Percentiles rank a stretch among this genome's conserved stretches.
Conservation (phyloP, 2,888 invertebrate genomes). For the Elaeidobius kamerunicus region DNA sequence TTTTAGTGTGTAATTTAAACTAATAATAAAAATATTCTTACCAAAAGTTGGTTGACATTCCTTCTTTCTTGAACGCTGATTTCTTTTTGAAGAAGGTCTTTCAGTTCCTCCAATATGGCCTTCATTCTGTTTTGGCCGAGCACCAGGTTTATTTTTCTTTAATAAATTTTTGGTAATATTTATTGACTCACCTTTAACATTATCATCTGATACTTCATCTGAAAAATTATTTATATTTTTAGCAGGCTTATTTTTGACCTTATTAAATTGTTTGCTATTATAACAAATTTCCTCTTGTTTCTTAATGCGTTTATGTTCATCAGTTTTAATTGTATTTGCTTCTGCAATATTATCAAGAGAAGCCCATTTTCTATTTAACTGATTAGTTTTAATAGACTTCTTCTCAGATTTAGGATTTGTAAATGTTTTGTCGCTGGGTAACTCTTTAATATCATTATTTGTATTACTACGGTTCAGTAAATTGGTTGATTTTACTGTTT, state of each 20-base stretch:
- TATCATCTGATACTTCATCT: slow-evolving; percentile 40
- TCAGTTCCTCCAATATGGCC: slow-evolving; percentile 39
- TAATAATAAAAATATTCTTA: too few species aligned
- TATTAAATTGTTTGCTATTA: slow-evolving; percentile 51
- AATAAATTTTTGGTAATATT: slow-evolving; percentile 43
- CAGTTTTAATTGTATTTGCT: slow-evolving; percentile 48
- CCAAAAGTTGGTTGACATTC: slow-evolving; percentile 49
- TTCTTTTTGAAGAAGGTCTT: slow-evolving; percentile 51
- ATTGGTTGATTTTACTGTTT: slow-evolving; percentile 42
- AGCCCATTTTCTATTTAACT: slow-evolving; percentile 58
- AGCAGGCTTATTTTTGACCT: slow-evolving; percentile 50
- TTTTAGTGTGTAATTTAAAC: too few species aligned
- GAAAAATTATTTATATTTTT: slow-evolving; percentile 44
- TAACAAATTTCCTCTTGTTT: slow-evolving; percentile 46
- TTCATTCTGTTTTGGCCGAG: slow-evolving; percentile 41
- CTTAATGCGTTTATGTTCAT: slow-evolving; percentile 43
- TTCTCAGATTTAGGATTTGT: slow-evolving; percentile 45
- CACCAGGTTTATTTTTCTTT: slow-evolving; percentile 41
- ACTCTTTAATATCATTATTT: slow-evolving; percentile 53
- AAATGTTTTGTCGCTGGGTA: slow-evolving; percentile 39
- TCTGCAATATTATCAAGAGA: slow-evolving; percentile 57
- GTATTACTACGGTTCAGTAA: slow-evolving; percentile 54
- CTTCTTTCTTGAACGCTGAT: slow-evolving; percentile 53
- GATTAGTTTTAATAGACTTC: slow-evolving; percentile 48
- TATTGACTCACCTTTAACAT: slow-evolving; percentile 40